Conservation (phyloP, 2,797 vertebrate species). For the Phaenicophaeus curvirostris region DNA sequence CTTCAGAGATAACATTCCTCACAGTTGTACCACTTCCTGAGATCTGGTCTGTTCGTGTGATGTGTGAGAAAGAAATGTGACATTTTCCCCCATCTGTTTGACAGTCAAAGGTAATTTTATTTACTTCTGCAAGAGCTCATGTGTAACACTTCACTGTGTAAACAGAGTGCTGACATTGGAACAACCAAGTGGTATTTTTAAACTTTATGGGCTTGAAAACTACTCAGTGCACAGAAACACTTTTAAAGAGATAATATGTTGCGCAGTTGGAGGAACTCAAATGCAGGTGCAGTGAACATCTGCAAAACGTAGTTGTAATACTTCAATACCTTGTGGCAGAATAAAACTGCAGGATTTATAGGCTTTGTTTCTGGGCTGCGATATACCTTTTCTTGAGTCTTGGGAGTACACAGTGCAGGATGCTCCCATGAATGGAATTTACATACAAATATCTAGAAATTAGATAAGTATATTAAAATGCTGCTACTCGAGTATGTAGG, state of each 20-base stretch:
- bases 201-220: slow-evolving; percentile 21
- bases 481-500: background rate
- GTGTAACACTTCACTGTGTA: background rate
- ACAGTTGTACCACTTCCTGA: background rate
- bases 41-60: background rate
- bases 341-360: slow-evolving; percentile 7
- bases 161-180: background rate
- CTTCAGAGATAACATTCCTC: background rate
- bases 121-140: background rate
- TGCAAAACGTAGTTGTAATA: background rate
- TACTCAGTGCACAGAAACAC: background rate
- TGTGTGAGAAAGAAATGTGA: background rate
- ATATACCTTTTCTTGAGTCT: background rate
- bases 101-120: slow-evolving; percentile 13
- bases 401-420: background rate
- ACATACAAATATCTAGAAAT: background rate
- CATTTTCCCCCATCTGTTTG: background rate
- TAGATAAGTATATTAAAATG: background rate
- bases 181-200: background rate
- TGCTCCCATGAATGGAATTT: background rate
- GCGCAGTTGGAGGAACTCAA: background rate
- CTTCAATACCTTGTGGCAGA: background rate
- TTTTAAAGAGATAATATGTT: background rate
- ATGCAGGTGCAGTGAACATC: background rate
- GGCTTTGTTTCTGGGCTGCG: background rate